Conservation (phyloP, 2,113 vertebrate genomes). For the Hipposideros armiger region DNA sequence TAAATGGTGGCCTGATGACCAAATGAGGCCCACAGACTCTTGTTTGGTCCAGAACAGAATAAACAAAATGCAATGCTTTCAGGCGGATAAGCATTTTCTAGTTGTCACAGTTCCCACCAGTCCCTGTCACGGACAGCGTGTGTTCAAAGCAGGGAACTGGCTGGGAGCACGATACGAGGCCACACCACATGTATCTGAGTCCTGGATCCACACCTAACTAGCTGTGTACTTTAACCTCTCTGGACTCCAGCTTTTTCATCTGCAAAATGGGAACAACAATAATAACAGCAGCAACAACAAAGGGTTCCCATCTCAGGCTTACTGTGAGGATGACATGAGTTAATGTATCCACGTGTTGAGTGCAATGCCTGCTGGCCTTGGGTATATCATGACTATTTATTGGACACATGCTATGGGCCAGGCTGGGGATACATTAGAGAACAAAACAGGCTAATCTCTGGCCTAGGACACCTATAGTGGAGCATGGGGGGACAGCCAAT, state of each 20-base stretch:
- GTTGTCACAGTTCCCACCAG: background rate
- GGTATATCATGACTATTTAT: too few species aligned
- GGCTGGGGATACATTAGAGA: too few species aligned
- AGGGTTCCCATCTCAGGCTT: background rate
- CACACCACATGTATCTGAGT: too few species aligned
- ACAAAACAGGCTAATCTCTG: background rate
- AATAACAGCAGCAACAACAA: too few species aligned
- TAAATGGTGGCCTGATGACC: background rate
- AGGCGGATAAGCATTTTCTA: background rate
- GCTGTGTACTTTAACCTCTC: background rate
- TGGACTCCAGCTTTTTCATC: background rate
- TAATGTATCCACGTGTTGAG: background rate
- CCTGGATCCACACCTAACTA: background rate
- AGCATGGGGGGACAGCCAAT: background rate
- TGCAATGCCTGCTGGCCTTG: background rate
- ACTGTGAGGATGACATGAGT: background rate
- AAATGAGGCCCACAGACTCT: constrained; percentile 16
- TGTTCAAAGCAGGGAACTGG: background rate
- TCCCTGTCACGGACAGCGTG: background rate
- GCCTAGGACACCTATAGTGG: background rate
- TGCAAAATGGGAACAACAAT: background rate
- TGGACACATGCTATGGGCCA: background rate
- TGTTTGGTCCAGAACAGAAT: background rate
- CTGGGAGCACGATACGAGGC: fast-evolving
- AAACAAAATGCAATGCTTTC: background rate